phyloP scores from a whole-genome alignment of 2,113 vertebrate species.

The Aegithalos caudatus region DNA sequence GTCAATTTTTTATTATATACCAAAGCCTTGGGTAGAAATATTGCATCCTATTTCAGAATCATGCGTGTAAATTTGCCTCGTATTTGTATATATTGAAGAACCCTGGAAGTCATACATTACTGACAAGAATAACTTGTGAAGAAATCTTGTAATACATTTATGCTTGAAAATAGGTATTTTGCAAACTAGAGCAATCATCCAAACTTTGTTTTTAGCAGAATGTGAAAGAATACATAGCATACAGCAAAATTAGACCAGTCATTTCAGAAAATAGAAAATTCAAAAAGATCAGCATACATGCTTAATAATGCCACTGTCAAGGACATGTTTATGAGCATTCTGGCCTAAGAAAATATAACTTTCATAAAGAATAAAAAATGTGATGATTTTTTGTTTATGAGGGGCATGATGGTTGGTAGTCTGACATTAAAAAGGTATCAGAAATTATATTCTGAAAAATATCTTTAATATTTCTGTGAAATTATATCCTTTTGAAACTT shows the following conservation, averaged over 20 bases:
- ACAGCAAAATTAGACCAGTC: not conserved
- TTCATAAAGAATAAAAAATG: not conserved
- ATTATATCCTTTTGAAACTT: not conserved
- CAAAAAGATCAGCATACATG: not conserved
- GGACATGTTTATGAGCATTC: not conserved
- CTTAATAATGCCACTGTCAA: not conserved
- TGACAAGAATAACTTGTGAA: not conserved
- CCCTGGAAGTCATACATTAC: not conserved
- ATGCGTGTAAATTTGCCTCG: not conserved
- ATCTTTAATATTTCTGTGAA: not conserved
- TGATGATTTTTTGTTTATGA: not conserved
- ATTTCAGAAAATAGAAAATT: not conserved
- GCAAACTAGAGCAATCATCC: not conserved
- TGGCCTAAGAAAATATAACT: not conserved
- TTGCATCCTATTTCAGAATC: not conserved
- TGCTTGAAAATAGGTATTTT: accelerated
- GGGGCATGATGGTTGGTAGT: not conserved
- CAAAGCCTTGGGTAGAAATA: not conserved
- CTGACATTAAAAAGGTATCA: not conserved
- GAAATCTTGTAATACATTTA: not conserved
- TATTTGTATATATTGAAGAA: not conserved
- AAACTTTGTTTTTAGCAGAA: not conserved
- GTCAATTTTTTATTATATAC: not conserved
- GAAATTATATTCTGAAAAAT: not conserved
- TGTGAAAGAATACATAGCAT: not conserved